Evolutionary conservation across 2,113 vertebrate species (phyloP), one percentile per base, ranked within the genome.

Genomic region (Thamnophis sirtalis): DNA sequence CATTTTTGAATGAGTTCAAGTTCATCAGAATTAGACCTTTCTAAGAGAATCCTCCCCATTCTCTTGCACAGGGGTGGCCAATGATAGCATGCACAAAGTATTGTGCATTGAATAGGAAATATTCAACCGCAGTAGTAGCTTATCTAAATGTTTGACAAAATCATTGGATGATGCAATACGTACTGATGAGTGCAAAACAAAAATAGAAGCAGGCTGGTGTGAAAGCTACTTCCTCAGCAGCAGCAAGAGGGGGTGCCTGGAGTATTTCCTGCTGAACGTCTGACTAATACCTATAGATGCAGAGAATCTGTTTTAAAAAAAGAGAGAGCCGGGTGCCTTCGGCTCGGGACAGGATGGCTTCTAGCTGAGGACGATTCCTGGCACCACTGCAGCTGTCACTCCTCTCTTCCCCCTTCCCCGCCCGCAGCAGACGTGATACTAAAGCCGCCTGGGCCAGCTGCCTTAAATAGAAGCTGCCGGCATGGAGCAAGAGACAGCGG

Each of bases 371-470:
- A n/a, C 85, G 21, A 49, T 24, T 53, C 28, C 9, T 38, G 19
- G 86, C 86, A 33, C 15, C 53, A 9, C 19, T 10, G 51, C 54
- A 13, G n/a, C 86, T 87, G 51, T 33, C 51, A 53, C 22, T 86
- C 93, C 88, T 91, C 56, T 53, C 51, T 53, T 22, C n/a, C 87
- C 93, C 89, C 48, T 88, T 89, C 94, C 49, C 1, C 93, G 92
- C 94, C 87, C 26, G 89, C 63, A 92, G 51, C 53, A 15, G 15
- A 51, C 63, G 33, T 6, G 96, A 95, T 95, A 95, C 93, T 84
- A 92, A 95, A 95, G 96, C 95, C 93, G 92, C 93, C 84, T 89
- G 50, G 94, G 95, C 15, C 95, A 49, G 53, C 11, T 48, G 87
- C 91, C 43, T 87, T 50, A 92, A 92, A 92, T 58, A 92, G 91